These are phyloP conservation scores for Callyntrura guangdongensis DNA, from an alignment of 2,888 invertebrate genomes.

Conservation along the genomic window DNA sequence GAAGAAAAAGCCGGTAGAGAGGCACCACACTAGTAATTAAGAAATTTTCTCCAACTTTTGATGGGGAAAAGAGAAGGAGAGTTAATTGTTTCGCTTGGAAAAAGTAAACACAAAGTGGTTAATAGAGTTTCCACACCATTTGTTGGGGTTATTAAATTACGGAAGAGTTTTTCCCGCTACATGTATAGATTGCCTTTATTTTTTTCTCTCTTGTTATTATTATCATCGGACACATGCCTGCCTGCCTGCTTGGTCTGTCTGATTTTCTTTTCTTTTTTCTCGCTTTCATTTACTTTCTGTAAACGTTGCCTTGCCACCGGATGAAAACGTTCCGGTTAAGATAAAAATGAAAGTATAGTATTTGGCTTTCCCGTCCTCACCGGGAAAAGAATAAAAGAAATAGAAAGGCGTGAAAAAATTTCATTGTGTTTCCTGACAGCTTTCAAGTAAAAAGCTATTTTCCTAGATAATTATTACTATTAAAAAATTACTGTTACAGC, in stretches of 20 bases:
- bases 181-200: background rate
- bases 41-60: background rate
- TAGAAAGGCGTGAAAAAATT: constrained; percentile 63
- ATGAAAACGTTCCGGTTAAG: constrained; percentile 62
- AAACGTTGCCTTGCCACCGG: constrained; percentile 14
- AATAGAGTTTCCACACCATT: constrained; percentile 17
- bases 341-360: constrained; percentile 47
- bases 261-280: background rate
- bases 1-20: background rate
- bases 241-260: background rate
- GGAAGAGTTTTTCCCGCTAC: constrained; percentile 18
- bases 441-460: constrained; percentile 50
- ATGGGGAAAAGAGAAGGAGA: background rate
- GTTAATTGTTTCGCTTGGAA: background rate
- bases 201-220: background rate
- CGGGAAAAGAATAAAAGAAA: constrained; percentile 6
- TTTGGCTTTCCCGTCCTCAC: background rate
- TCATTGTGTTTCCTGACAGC: constrained; percentile 71
- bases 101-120: constrained; percentile 3
- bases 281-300: background rate
- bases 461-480: constrained; percentile 70
- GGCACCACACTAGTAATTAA: background rate
- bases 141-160: constrained; percentile 1
- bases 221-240: background rate
- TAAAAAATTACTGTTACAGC: constrained; percentile 63